These are phyloP conservation scores for Zaprionus lineosus DNA, from an alignment of 2,888 invertebrate species.

Conservation along the genomic window DNA sequence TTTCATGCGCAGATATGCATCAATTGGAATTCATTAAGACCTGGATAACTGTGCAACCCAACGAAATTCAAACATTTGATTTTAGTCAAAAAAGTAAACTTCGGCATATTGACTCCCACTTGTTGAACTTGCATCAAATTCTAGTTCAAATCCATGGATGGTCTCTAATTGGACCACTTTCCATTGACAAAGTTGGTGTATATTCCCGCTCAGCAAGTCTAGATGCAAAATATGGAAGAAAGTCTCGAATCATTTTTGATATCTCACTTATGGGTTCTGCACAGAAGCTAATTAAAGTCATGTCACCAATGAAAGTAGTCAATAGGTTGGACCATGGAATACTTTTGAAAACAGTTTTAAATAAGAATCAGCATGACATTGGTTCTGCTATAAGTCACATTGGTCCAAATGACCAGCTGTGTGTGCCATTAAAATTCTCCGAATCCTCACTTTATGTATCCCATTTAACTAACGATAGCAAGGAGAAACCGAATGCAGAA, in stretches of 20 bases:
- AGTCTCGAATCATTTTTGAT: slow-evolving; percentile 94
- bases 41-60: slow-evolving; percentile 89
- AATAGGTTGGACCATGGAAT: slow-evolving; percentile 90
- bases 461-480: slow-evolving; percentile 79
- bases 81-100: slow-evolving; percentile 90
- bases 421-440: slow-evolving; percentile 90
- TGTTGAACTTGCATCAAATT: slow-evolving; percentile 92
- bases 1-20: slow-evolving; percentile 80
- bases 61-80: slow-evolving; percentile 92
- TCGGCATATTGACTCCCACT: slow-evolving; percentile 89
- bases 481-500: slow-evolving; percentile 1
- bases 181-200: slow-evolving; percentile 97
- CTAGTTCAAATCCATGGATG: slow-evolving; percentile 95
- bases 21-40: slow-evolving; percentile 82
- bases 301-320: slow-evolving; percentile 92
- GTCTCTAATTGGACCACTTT: slow-evolving; percentile 92
- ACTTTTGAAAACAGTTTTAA: slow-evolving; percentile 87
- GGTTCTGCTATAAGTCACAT: slow-evolving; percentile 79
- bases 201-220: slow-evolving; percentile 90
- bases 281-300: slow-evolving; percentile 92
- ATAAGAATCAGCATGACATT: slow-evolving; percentile 62
- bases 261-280: slow-evolving; percentile 96
- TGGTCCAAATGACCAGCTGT: slow-evolving; percentile 84
- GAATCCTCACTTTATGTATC: slow-evolving; percentile 89
- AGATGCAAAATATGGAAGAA: slow-evolving; percentile 79